Evolutionary conservation across 2,113 vertebrate species (phyloP).

Genomic region (Oncorhynchus gorbuscha): DNA sequence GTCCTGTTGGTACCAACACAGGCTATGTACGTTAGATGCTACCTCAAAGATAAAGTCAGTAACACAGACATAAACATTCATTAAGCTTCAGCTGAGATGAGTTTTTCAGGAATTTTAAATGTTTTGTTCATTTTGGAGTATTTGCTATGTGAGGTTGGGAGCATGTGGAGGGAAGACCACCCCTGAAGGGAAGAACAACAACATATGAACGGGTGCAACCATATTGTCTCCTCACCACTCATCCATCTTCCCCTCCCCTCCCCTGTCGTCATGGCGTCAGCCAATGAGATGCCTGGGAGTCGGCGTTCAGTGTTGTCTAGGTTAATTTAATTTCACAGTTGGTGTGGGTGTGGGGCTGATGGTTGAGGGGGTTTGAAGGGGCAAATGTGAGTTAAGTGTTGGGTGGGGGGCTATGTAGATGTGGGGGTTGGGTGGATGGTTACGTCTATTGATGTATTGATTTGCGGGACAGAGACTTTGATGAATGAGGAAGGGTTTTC

Average conservation of each 20-base stretch:
- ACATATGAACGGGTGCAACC: conserved; percentile 11
- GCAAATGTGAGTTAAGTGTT: neutral
- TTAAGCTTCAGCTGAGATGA: neutral
- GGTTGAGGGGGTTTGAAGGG: conserved; percentile 4
- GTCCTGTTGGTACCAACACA: neutral
- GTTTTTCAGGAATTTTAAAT: neutral
- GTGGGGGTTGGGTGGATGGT: conserved; percentile 18
- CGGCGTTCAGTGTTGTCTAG: conserved; percentile 19
- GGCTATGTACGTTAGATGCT: neutral
- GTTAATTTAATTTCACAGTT: conserved; percentile 49
- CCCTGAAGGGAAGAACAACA: neutral
- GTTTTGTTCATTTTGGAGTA: neutral
- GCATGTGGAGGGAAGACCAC: neutral
- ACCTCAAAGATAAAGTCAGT: neutral
- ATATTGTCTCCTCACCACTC: conserved; percentile 18
- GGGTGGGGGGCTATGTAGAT: conserved; percentile 20
- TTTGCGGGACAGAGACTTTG: neutral
- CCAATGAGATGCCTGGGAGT: conserved; percentile 39
- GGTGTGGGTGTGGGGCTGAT: conserved; percentile 36
- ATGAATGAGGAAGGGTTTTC: neutral
- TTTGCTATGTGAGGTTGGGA: neutral
- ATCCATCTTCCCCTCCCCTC: conserved; percentile 29
- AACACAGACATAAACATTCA: neutral
- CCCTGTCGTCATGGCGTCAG: conserved; percentile 55
- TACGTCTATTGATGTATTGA: conserved; percentile 2